Conservation (phyloP, 2,113 vertebrate species). For the Oreochromis niloticus region DNA sequence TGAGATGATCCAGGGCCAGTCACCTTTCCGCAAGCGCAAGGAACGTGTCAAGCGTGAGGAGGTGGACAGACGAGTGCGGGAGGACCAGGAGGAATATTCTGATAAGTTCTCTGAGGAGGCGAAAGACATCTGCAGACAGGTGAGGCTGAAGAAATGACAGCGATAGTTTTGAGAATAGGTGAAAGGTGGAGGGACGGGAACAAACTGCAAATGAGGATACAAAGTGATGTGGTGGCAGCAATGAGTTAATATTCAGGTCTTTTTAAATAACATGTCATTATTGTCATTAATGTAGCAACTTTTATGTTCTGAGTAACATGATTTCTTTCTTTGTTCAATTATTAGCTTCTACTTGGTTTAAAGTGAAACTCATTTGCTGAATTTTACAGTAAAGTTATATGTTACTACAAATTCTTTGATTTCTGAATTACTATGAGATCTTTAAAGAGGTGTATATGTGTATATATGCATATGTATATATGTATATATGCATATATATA, state of each 20-base stretch:
- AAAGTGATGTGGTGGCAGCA: not conserved
- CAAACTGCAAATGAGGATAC: not conserved
- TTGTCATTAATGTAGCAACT: not conserved
- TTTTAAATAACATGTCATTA: not conserved
- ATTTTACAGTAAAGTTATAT: not conserved
- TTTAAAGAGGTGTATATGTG: not conserved
- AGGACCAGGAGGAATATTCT: constrained; percentile 82
- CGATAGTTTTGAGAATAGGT: not conserved
- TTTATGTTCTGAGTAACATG: not conserved
- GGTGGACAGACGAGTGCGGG: constrained; percentile 82
- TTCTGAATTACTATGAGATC: not conserved
- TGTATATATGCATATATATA: too few relatives aligned
- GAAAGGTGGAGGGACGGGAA: not conserved
- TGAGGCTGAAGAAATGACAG: constrained; percentile 55
- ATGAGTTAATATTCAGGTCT: not conserved
- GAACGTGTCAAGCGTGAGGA: constrained; percentile 86
- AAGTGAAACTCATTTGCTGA: not conserved
- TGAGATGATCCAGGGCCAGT: constrained; percentile 91
- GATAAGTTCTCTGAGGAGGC: constrained; percentile 84
- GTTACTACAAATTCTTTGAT: not conserved
- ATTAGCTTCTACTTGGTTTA: not conserved
- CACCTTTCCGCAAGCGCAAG: constrained; percentile 85
- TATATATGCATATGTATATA: too few relatives aligned
- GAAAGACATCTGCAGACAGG: constrained; percentile 87
- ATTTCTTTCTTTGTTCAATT: not conserved